phyloP scores from a whole-genome alignment of 53 echinoderm and acorn worm genomes.

The Temnopleurus reevesii region DNA sequence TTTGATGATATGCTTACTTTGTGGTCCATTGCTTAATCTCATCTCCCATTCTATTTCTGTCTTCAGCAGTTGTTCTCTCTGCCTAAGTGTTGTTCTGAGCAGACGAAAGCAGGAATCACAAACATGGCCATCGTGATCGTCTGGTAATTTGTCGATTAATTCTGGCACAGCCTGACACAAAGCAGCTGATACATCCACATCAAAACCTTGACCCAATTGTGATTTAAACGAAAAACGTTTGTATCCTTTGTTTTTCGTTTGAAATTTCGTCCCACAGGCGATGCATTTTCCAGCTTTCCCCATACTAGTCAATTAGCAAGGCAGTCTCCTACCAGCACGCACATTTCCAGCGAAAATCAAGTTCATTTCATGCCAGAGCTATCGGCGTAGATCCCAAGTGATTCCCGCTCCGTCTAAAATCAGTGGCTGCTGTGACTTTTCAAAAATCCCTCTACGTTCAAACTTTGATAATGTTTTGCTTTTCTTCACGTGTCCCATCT shows the following conservation, averaged over 20 bases:
- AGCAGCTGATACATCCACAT: conserved; percentile 20
- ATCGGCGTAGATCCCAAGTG: not conserved
- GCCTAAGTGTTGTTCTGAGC: conserved; percentile 32
- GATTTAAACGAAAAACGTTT: conserved; percentile 47
- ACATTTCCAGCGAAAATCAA: not conserved
- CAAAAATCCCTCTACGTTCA: conserved; percentile 12
- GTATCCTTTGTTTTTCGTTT: conserved; percentile 50
- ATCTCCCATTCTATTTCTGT: conserved; percentile 54
- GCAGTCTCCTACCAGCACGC: too few species aligned
- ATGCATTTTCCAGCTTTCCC: conserved; percentile 46
- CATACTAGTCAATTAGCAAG: conserved; percentile 23
- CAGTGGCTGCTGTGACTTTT: too few species aligned
- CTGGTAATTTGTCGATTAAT: not conserved
- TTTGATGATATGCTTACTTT: not conserved
- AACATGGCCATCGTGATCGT: conserved; percentile 18
- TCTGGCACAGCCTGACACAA: not conserved
- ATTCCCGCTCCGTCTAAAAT: not conserved
- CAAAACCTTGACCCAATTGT: conserved; percentile 30
- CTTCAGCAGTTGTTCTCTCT: conserved; percentile 44
- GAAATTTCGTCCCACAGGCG: conserved; percentile 36
- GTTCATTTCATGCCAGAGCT: not conserved
- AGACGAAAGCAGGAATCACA: conserved; percentile 53
- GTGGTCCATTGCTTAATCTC: conserved; percentile 10
- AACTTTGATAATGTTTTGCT: not conserved
- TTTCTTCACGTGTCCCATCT: not conserved